Percentiles rank a stretch among this genome's conserved stretches.
Conservation (phyloP, 1,140 invertebrate species). For the Zaprionus davidi region DNA sequence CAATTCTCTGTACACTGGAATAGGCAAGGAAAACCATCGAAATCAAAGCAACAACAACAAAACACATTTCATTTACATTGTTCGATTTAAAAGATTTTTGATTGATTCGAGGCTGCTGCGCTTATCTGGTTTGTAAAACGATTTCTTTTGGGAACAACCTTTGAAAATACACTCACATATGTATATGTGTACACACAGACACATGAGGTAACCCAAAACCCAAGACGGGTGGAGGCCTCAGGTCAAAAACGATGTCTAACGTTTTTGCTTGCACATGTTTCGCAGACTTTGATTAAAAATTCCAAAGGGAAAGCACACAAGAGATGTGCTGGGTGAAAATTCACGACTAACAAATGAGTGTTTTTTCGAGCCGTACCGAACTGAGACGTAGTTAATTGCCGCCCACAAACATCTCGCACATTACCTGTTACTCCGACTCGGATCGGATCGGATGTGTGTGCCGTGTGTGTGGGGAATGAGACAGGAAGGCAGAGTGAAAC, state of each 20-base stretch:
- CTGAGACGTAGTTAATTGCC: slow-evolving; percentile 27
- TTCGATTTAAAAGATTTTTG: slow-evolving; percentile 74
- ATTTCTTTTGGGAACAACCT: slow-evolving; percentile 55
- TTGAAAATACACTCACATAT: slow-evolving; percentile 18
- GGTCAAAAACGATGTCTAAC: slow-evolving; percentile 37
- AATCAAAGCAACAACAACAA: slow-evolving; percentile 35
- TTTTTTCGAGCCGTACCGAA: background rate
- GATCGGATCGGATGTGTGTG: background rate
- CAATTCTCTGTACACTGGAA: slow-evolving; percentile 48
- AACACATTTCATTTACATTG: slow-evolving; percentile 71
- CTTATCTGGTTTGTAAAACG: slow-evolving; percentile 66
- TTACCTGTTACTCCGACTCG: background rate
- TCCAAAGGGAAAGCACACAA: slow-evolving; percentile 28
- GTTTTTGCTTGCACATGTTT: slow-evolving; percentile 45
- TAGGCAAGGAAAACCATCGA: slow-evolving; percentile 21
- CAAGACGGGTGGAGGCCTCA: slow-evolving; percentile 33
- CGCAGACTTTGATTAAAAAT: slow-evolving; percentile 39
- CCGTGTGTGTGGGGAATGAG: background rate
- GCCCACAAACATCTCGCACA: background rate
- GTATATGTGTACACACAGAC: slow-evolving; percentile 7
- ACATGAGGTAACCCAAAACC: slow-evolving; percentile 60
- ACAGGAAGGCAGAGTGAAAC: slow-evolving; percentile 3
- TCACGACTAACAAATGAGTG: background rate
- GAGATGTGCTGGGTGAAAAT: background rate
- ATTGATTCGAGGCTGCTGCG: slow-evolving; percentile 63